phyloP scores from a whole-genome alignment of 2,113 vertebrate species.

The Coreoperca whiteheadi region DNA sequence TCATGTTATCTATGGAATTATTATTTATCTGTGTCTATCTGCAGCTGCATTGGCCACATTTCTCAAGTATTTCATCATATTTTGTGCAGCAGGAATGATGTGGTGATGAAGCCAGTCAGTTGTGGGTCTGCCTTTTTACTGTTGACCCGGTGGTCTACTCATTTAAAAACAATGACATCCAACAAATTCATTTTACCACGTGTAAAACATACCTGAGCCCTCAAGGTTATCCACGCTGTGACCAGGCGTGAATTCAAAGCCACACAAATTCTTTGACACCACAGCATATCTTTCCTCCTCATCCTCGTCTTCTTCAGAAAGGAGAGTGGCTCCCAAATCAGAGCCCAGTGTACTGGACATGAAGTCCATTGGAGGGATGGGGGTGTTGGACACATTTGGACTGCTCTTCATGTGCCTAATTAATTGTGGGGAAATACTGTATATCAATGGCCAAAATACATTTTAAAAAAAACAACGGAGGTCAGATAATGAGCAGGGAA shows the following conservation, averaged over 20 bases:
- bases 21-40: neutral
- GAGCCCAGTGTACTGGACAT: slow-evolving; percentile 93
- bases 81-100: neutral
- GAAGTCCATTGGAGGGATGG: slow-evolving; percentile 91
- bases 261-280: slow-evolving; percentile 89
- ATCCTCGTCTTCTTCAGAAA: slow-evolving; percentile 88
- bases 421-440: slow-evolving; percentile 54
- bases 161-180: slow-evolving; percentile 21
- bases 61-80: neutral
- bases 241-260: slow-evolving; percentile 91
- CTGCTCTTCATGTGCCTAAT: slow-evolving; percentile 96
- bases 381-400: slow-evolving; percentile 89
- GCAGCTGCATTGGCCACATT: neutral
- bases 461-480: neutral
- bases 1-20: neutral
- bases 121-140: neutral
- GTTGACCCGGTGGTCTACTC: neutral
- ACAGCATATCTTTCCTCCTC: slow-evolving; percentile 86
- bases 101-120: neutral
- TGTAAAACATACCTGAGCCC: slow-evolving; percentile 77
- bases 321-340: slow-evolving; percentile 91
- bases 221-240: slow-evolving; percentile 92
- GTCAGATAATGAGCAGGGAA: slow-evolving; percentile 13
- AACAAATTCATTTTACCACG: slow-evolving; percentile 2
- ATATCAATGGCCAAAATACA: slow-evolving; percentile 42